Percentiles rank a stretch among this genome's conserved stretches.
phyloP scores from a whole-genome alignment of 1,140 invertebrate genomes.

The Asbolus verrucosus region DNA sequence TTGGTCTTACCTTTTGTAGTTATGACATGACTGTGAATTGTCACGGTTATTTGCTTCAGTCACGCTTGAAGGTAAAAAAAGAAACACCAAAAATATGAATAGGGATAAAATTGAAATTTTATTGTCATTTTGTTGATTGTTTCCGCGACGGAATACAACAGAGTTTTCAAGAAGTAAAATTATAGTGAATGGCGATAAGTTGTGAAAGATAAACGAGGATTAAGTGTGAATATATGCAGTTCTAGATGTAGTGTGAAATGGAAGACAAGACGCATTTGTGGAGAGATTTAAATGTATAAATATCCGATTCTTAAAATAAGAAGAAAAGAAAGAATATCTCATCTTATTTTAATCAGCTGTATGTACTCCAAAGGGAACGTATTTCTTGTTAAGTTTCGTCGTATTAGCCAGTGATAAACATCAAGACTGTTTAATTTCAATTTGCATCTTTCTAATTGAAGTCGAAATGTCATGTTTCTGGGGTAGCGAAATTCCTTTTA shows the following conservation, averaged over 20 bases:
- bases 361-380: constrained; percentile 24
- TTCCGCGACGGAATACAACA: too few species aligned
- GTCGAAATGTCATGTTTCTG: constrained; percentile 37
- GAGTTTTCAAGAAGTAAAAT: too few species aligned
- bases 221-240: too few species aligned
- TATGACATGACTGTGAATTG: too few species aligned
- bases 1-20: too few species aligned
- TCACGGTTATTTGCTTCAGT: background rate
- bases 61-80: constrained; percentile 15
- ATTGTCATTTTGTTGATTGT: constrained; percentile 22
- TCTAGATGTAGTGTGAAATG: too few species aligned
- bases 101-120: constrained; percentile 19
- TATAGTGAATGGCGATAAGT: too few species aligned
- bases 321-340: background rate
- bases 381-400: constrained; percentile 40
- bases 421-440: constrained; percentile 39
- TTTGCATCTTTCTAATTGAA: constrained; percentile 43
- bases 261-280: too few species aligned
- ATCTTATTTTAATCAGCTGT: constrained; percentile 29
- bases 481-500: constrained; percentile 25
- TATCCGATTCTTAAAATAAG: constrained; percentile 14
- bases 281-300: constrained; percentile 18
- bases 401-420: constrained; percentile 32
- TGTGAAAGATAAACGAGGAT: background rate
- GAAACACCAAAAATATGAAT: background rate